Evolutionary conservation across 1,140 invertebrate species (phyloP), one percentile per base, ranked within the genome.

Genomic region (Lepidurus couesii): DNA sequence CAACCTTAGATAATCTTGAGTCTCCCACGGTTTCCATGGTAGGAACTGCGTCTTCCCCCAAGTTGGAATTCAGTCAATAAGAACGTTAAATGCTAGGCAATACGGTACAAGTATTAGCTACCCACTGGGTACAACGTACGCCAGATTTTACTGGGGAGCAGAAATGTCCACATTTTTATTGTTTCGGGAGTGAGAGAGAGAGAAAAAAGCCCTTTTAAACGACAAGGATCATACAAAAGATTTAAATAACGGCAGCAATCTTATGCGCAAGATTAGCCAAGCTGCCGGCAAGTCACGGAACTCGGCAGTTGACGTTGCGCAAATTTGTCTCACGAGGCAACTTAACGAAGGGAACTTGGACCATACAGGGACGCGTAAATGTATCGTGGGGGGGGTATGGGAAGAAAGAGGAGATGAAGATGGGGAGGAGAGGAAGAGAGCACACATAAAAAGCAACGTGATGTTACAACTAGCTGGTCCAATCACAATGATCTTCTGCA

Each of bases 291-390:
- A 65, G 53, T 65, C 53, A 65, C 53, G 53, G 53, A 65, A 21
- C 53, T 65, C 8, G 53, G 53, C 53, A 65, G 53, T 34, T 65
- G 53, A 65, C 53, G 53, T 65, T 65, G 53, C 53, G 53, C 53
- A 65, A 65, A 65, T 65, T 65, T 65, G 53, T 65, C 53, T 65
- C 53, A 21, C 6, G 53, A 65, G 53, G 53, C 53, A 65, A 21
- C 53, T 65, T n/a, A 65, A 65, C n/a, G 53, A 65, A 65, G 13
- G 53, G 53, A 65, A 65, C 53, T 13, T 65, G 53, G 53, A 65
- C 53, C 53, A 65, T 65, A 65, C 53, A 65, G 21, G 13, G 53
- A n/a, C 21, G 21, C 13, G 53, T 65, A 21, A 65, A 65, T 65
- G 21, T 16, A 65, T 21, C 0, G 16, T 10, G 53, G 53, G 53